A percentile compares a stretch with the other conserved stretches of the same genome.
Evolutionary conservation across 1,140 invertebrate genomes (phyloP).

Genomic region (Drosophila littoralis): DNA sequence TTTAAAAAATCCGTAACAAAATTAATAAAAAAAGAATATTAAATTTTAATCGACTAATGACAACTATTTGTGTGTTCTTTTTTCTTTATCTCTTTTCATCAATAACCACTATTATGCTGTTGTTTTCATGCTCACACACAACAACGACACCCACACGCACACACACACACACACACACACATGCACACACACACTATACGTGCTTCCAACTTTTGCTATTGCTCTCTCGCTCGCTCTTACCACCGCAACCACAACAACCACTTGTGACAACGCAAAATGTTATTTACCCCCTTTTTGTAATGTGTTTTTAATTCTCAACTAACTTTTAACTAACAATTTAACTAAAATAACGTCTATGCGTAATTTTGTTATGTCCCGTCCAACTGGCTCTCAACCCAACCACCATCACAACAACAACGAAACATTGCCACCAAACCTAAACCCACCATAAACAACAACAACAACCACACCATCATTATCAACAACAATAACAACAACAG

Average conservation of each 20-base stretch:
- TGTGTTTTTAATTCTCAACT: constrained; percentile 59
- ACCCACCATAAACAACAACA: constrained; percentile 18
- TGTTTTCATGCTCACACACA: constrained; percentile 53
- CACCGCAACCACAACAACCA: constrained; percentile 5
- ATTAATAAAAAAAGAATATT: constrained; percentile 12
- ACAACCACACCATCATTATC: constrained; percentile 40
- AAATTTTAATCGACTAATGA: constrained; percentile 69
- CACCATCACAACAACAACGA: constrained; percentile 70
- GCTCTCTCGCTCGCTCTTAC: constrained; percentile 27
- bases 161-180: constrained; percentile 22
- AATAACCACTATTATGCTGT: constrained; percentile 49
- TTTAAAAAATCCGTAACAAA: constrained; percentile 16
- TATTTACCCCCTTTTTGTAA: constrained; percentile 60
- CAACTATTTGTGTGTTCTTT: constrained; percentile 74
- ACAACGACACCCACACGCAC: constrained; percentile 15
- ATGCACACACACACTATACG: constrained; percentile 22
- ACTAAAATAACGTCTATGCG: constrained; percentile 54
- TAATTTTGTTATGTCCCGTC: constrained; percentile 53
- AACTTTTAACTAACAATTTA: constrained; percentile 46
- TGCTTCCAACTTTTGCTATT: constrained; percentile 52
- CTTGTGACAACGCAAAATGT: constrained; percentile 40
- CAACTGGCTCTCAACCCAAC: constrained; percentile 16
- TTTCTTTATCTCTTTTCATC: constrained; percentile 82
- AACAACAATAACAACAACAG: constrained; percentile 82
- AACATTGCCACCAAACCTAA: constrained; percentile 21